A percentile compares a stretch with the other conserved stretches of the same genome.
phyloP scores from a whole-genome alignment of 2,888 invertebrate genomes.

The Corbicula japonica region DNA sequence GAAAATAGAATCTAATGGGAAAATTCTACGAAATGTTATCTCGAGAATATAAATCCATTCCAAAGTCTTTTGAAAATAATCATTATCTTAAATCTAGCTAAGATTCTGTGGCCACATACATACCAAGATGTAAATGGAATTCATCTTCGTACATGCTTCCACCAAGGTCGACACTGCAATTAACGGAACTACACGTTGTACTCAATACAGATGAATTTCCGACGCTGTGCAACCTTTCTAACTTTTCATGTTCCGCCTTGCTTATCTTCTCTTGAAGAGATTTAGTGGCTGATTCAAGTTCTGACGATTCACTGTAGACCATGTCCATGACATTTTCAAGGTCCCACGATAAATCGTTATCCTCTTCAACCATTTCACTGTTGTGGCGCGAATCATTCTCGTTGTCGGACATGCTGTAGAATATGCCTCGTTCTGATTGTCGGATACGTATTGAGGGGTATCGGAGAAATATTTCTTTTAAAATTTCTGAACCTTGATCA shows the following conservation, averaged over 20 bases:
- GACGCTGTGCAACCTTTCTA: too few species aligned
- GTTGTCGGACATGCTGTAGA: conserved; percentile 39
- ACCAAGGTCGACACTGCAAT: conserved; percentile 55
- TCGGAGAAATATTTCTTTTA: conserved; percentile 56
- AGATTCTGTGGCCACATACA: too few species aligned
- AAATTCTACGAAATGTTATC: too few species aligned
- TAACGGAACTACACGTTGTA: conserved; percentile 47
- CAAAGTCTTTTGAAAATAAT: too few species aligned
- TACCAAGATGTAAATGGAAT: conserved; percentile 61
- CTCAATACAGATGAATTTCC: too few species aligned
- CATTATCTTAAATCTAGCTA: too few species aligned
- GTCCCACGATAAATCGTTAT: conserved; percentile 79
- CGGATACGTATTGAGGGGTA: conserved; percentile 66
- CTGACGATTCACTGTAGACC: conserved; percentile 59
- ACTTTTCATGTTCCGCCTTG: too few species aligned
- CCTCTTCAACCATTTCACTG: conserved; percentile 38
- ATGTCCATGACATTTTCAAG: conserved; percentile 66
- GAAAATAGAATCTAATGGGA: too few species aligned
- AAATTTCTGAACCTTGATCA: conserved; percentile 53
- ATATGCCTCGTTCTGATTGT: conserved; percentile 52
- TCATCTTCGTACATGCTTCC: conserved; percentile 62
- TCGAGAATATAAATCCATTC: too few species aligned
- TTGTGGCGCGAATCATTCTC: conserved; percentile 27
- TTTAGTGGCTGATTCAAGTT: conserved; percentile 16
- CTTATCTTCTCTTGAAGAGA: neutral